Evolutionary conservation across 2,113 vertebrate genomes (phyloP).

Genomic region (Etia nguti): DNA sequence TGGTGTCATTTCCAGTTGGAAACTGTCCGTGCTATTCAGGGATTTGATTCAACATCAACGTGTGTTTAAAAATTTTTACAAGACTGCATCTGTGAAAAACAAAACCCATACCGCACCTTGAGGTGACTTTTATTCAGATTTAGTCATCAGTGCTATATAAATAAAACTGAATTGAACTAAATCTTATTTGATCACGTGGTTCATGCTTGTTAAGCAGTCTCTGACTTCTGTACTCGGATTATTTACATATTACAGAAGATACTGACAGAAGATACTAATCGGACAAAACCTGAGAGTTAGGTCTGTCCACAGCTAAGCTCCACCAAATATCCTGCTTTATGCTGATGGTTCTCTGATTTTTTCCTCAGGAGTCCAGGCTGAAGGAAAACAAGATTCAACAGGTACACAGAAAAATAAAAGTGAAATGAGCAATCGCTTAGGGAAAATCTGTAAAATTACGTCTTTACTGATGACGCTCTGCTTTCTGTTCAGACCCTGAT

Average conservation of each 20-base stretch:
- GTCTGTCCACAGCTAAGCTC: neutral
- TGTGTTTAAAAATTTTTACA: neutral
- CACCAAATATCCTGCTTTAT: neutral
- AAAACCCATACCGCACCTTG: neutral
- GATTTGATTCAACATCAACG: neutral
- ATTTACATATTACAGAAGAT: neutral
- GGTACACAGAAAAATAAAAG: neutral
- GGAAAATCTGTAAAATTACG: neutral
- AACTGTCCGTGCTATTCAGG: neutral
- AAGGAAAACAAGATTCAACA: neutral
- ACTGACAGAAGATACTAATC: neutral
- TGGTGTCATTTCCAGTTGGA: neutral
- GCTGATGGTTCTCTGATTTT: neutral
- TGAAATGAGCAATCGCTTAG: neutral
- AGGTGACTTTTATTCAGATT: neutral
- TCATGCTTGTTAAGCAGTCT: neutral
- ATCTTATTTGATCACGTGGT: neutral
- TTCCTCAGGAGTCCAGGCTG: neutral
- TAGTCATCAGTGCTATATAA: neutral
- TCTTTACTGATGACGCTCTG: neutral
- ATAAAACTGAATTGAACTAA: neutral
- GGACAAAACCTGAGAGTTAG: neutral
- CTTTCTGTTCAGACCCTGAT: neutral
- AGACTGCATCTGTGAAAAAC: neutral
- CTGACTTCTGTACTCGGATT: neutral